phyloP scores from a whole-genome alignment of 2,113 vertebrate genomes.

The Mohoua ochrocephala region DNA sequence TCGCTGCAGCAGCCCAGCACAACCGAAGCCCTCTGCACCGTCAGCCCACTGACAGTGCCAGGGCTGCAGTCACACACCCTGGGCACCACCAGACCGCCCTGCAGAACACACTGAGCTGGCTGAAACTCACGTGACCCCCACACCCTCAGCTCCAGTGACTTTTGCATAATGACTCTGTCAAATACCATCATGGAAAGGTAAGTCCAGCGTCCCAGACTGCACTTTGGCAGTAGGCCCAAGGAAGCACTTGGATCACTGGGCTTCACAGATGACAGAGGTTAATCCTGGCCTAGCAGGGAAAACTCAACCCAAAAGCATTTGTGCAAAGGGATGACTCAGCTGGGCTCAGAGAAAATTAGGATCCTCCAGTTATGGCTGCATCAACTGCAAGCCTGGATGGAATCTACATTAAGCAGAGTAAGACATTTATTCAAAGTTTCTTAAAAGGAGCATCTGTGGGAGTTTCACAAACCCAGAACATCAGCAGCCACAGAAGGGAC shows the following conservation, averaged over 20 bases:
- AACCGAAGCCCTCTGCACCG: background rate
- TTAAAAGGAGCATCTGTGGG: background rate
- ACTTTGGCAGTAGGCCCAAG: background rate
- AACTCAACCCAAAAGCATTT: background rate
- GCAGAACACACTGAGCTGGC: accelerated
- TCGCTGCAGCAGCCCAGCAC: background rate
- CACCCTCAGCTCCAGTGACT: background rate
- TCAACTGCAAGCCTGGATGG: background rate
- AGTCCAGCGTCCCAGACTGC: background rate
- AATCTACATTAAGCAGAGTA: background rate
- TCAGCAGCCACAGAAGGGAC: background rate
- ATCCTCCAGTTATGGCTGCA: background rate
- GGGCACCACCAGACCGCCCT: background rate
- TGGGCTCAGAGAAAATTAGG: background rate
- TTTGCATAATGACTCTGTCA: background rate
- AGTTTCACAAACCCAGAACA: background rate
- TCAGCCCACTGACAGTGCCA: background rate
- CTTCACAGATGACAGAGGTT: background rate
- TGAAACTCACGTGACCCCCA: background rate
- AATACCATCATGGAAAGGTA: background rate
- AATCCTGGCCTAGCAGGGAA: background rate
- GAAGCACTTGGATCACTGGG: background rate
- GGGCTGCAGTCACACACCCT: background rate
- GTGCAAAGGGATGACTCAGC: background rate
- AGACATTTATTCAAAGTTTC: background rate